Conservation (phyloP, 2,888 invertebrate genomes). For the Euplexia lucipara region DNA sequence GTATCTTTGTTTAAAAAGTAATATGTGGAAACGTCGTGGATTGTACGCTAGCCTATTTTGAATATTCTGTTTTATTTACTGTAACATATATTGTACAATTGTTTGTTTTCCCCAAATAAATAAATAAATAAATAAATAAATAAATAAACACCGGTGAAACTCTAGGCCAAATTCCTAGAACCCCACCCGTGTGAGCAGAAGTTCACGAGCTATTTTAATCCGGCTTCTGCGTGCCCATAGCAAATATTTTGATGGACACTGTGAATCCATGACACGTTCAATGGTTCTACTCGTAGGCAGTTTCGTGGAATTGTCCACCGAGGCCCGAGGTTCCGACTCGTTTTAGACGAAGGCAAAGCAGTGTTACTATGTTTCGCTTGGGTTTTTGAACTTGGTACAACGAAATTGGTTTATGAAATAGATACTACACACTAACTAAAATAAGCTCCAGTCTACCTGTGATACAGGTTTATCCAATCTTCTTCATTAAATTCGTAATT, state of each 20-base stretch:
- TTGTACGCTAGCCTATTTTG: too few species aligned
- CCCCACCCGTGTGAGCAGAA: not conserved
- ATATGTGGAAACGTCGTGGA: too few species aligned
- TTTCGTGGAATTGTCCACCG: conserved; percentile 3
- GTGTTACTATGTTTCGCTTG: not conserved
- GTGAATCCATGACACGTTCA: not conserved
- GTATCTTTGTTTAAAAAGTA: too few species aligned
- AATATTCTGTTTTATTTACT: too few species aligned
- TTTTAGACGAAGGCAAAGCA: not conserved
- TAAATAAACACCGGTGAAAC: too few species aligned
- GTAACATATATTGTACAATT: too few species aligned
- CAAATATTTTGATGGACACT: conserved; percentile 17
- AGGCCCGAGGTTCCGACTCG: not conserved
- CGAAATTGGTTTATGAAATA: not conserved
- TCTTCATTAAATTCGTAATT: too few species aligned
- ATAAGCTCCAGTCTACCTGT: too few species aligned
- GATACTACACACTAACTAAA: too few species aligned
- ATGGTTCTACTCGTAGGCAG: not conserved
- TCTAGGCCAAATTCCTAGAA: not conserved
- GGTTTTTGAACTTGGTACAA: not conserved
- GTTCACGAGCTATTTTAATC: conserved; percentile 19
- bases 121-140: too few species aligned
- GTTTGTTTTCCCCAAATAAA: too few species aligned
- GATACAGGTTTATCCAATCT: too few species aligned
- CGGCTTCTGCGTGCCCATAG: not conserved